These are phyloP conservation scores for Bombus waltoni DNA, from an alignment of 1,140 invertebrate species.

Conservation along the genomic window DNA sequence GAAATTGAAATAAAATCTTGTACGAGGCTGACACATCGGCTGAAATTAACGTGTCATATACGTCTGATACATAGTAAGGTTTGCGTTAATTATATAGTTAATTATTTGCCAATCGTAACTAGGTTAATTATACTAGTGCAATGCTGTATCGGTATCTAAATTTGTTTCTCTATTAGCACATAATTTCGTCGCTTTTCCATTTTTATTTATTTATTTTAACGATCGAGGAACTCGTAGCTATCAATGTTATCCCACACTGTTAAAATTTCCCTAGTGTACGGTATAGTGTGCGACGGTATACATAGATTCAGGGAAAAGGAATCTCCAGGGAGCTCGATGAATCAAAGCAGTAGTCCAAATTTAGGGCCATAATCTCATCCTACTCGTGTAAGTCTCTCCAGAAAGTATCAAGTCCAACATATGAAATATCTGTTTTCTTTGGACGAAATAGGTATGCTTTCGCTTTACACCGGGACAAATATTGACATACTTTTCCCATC, in stretches of 20 bases:
- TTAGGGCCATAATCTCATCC: constrained; percentile 8
- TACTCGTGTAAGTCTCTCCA: not conserved
- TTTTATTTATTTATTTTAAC: not conserved
- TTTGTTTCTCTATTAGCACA: no score
- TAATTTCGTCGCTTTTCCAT: not conserved
- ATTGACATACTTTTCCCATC: not conserved
- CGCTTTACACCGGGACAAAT: not conserved
- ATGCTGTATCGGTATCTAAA: not conserved
- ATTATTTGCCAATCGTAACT: not conserved
- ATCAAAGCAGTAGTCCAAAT: not conserved
- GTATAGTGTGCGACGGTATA: not conserved
- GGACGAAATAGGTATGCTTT: not conserved
- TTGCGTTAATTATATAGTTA: not conserved
- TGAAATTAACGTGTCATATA: not conserved
- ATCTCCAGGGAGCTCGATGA: not conserved
- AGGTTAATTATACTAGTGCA: not conserved
- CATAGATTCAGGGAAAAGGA: not conserved
- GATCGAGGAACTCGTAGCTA: not conserved
- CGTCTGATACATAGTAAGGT: not conserved
- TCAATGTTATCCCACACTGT: not conserved
- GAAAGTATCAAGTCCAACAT: not conserved
- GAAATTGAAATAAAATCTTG: not conserved
- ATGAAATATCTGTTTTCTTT: not conserved
- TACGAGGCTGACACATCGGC: no score
- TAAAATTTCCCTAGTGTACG: not conserved